phyloP scores from a whole-genome alignment of 2,888 invertebrate species.

The Gibbula magus region DNA sequence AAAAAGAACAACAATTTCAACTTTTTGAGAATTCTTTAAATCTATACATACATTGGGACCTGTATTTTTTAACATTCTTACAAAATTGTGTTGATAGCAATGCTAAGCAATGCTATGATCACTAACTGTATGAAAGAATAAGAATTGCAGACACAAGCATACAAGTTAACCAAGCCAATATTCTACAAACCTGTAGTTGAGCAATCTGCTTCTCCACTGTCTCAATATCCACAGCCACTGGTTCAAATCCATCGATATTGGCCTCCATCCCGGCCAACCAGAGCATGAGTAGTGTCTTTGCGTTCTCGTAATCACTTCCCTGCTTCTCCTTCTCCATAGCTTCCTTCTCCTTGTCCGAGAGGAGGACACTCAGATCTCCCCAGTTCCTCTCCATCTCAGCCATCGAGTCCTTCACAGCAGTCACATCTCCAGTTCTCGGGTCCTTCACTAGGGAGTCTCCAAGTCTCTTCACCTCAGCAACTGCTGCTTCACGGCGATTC shows the following conservation, averaged over 20 bases:
- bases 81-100: background rate
- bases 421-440: conserved; percentile 65
- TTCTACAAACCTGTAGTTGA: conserved; percentile 74
- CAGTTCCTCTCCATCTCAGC: conserved; percentile 87
- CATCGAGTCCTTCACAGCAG: conserved; percentile 64
- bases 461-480: conserved; percentile 57
- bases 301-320: conserved; percentile 87
- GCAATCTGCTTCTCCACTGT: conserved; percentile 86
- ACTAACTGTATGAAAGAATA: background rate
- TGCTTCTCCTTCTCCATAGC: conserved; percentile 90
- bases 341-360: conserved; percentile 90
- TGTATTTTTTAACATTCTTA: too few species aligned
- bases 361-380: conserved; percentile 87
- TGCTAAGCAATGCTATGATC: background rate
- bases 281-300: conserved; percentile 87
- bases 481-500: conserved; percentile 52
- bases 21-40: too few species aligned
- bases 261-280: conserved; percentile 90
- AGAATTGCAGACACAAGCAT: background rate
- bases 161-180: background rate
- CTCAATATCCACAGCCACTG: conserved; percentile 92
- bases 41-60: too few species aligned
- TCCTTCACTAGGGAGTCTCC: conserved; percentile 67
- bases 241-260: conserved; percentile 84
- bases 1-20: too few species aligned